phyloP scores from a whole-genome alignment of 2,113 vertebrate genomes.

The Calypte anna region DNA sequence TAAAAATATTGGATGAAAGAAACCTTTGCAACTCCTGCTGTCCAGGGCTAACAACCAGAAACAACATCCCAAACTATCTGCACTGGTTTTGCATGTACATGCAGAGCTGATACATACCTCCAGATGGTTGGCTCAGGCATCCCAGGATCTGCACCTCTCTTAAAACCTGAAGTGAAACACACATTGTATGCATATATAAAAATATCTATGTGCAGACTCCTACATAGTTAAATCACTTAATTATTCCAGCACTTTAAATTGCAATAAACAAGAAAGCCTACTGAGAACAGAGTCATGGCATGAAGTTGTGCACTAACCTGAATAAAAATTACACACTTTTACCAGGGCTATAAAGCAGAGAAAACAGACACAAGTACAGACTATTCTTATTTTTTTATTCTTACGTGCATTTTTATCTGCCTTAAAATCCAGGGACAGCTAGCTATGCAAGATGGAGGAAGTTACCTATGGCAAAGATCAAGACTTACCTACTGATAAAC shows the following conservation, averaged over 20 bases:
- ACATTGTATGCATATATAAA: neutral
- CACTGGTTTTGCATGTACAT: neutral
- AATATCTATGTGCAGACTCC: neutral
- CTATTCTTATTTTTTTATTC: neutral
- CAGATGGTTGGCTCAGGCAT: constrained; percentile 94
- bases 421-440: neutral
- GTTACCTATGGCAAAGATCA: neutral
- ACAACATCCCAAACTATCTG: accelerated
- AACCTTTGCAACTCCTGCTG: neutral
- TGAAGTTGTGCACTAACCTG: neutral
- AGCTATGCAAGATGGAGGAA: neutral
- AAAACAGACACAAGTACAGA: neutral
- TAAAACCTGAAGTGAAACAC: constrained; percentile 85
- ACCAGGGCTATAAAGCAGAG: neutral
- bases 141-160: constrained; percentile 95
- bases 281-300: neutral
- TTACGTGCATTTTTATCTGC: neutral
- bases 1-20: neutral
- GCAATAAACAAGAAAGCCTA: neutral
- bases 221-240: neutral
- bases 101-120: constrained; percentile 79
- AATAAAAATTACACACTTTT: neutral
- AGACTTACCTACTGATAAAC: neutral
- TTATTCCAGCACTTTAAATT: neutral
- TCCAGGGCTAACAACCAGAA: neutral